phyloP scores from a whole-genome alignment of 2,113 vertebrate species.

The Gymnogyps californianus region DNA sequence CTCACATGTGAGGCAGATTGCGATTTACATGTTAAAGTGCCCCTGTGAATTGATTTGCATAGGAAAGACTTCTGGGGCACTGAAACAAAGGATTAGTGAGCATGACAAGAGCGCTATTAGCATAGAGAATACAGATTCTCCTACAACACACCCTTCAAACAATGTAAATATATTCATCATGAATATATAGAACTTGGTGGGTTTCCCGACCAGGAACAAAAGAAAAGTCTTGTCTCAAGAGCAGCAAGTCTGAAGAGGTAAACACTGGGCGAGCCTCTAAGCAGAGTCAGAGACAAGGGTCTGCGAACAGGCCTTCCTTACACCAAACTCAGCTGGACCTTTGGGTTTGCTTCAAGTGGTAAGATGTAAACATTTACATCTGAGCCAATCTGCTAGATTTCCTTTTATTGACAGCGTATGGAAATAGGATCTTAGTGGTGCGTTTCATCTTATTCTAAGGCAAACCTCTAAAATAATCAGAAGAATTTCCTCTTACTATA shows the following conservation, averaged over 20 bases:
- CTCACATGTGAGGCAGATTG: slow-evolving; percentile 65
- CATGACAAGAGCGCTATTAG: slow-evolving; percentile 55
- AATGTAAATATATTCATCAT: slow-evolving; percentile 20
- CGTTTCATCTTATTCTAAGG: background rate
- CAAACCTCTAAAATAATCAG: background rate
- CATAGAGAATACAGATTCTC: slow-evolving; percentile 50
- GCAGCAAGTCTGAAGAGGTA: background rate
- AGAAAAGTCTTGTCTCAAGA: background rate
- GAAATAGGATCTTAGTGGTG: background rate
- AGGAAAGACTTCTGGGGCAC: slow-evolving; percentile 65
- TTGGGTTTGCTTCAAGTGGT: background rate
- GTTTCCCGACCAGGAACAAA: background rate
- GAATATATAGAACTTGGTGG: slow-evolving; percentile 40
- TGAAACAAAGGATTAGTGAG: slow-evolving; percentile 67
- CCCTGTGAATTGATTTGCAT: slow-evolving; percentile 71
- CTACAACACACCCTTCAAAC: slow-evolving; percentile 20
- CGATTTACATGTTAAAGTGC: slow-evolving; percentile 74
- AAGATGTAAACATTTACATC: background rate
- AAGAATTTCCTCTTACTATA: background rate
- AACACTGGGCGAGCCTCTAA: background rate
- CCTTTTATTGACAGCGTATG: background rate
- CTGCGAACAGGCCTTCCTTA: background rate
- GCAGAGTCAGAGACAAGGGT: background rate
- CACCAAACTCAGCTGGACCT: background rate
- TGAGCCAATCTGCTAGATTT: background rate